Evolutionary conservation across 2,113 vertebrate genomes (phyloP), one percentile per base, ranked within the genome.

Genomic region (Myiozetetes cayanensis): DNA sequence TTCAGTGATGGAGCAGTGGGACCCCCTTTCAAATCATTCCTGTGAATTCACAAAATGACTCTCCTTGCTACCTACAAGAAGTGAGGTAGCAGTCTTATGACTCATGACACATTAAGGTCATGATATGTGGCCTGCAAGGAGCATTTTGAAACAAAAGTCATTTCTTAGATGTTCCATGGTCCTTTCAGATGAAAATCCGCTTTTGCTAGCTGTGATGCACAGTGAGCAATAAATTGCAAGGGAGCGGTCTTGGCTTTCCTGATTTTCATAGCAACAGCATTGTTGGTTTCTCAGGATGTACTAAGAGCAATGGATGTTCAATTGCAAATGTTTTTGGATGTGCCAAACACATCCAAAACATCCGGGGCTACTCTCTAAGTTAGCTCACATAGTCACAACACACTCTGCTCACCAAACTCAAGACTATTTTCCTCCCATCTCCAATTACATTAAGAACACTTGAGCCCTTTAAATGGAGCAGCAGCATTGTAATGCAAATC

Each of bases 1-100:
- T 47, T 47, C 65, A 58, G 27, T 0, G 0, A 25, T 6, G 18
- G 10, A 85, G 35, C 28, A 59, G 24, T 0, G 0, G 59, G 27
- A 53, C 9, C 8, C 24, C 43, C 23, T 56, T 72, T 67, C 22
- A 8, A 62, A 25, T 30, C 25, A 44, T 5, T 67, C 52, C n/a
- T 67, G 30, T 58, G n/a, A 77, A 61, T 37, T 56, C 28, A 25
- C 17, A 49, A 70, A 89, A 56, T 0, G 0, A 27, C 19, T n/a
- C 12, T 92, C 33, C 37, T 37, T 37, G 37, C 37, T 37, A 37
- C 46, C 56, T 75, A 24, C 16, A 61, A 33, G 75, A 75, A 24
- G 5, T 50, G 21, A 70, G 18, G 23, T 8, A 65, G n/a, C 12
- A 47, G 39, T 17, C 35, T 47, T 61, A 27, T 3, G 10, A 46